These are phyloP conservation scores for Phoebastria nigripes DNA, from an alignment of 2,797 vertebrate genomes.

Conservation along the genomic window DNA sequence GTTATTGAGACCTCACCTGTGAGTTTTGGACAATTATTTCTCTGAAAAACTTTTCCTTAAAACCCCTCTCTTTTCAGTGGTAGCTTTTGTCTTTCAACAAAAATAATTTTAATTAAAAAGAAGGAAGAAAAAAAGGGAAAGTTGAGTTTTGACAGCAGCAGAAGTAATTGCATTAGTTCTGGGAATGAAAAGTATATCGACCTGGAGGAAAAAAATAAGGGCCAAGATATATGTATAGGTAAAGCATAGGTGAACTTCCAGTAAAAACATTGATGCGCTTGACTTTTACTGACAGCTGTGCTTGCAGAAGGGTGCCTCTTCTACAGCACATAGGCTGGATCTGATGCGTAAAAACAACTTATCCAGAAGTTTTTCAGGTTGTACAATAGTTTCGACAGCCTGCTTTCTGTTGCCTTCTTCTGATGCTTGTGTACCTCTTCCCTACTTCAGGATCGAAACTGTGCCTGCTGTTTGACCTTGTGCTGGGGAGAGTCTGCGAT, in stretches of 20 bases:
- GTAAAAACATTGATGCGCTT: not conserved
- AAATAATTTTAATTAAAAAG: not conserved
- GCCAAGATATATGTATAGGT: not conserved
- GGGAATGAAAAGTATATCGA: not conserved
- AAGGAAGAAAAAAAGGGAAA: not conserved
- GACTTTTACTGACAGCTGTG: not conserved
- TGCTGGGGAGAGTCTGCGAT: fast-evolving
- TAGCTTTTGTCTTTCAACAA: not conserved
- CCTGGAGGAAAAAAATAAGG: not conserved
- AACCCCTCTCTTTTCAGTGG: not conserved
- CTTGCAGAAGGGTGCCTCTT: not conserved
- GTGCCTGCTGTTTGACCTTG: fast-evolving
- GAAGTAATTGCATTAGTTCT: not conserved
- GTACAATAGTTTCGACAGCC: not conserved
- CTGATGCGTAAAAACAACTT: not conserved
- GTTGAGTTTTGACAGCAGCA: not conserved
- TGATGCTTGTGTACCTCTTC: not conserved
- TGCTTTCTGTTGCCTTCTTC: not conserved
- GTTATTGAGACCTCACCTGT: not conserved
- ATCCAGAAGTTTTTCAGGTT: not conserved
- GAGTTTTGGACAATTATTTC: not conserved
- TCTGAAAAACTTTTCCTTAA: not conserved
- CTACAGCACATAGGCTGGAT: not conserved
- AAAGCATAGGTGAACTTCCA: not conserved
- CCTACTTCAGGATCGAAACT: not conserved